Base-by-base conservation (phyloP, 2,113 vertebrate species). In the Vanacampus margaritifer region DNA sequence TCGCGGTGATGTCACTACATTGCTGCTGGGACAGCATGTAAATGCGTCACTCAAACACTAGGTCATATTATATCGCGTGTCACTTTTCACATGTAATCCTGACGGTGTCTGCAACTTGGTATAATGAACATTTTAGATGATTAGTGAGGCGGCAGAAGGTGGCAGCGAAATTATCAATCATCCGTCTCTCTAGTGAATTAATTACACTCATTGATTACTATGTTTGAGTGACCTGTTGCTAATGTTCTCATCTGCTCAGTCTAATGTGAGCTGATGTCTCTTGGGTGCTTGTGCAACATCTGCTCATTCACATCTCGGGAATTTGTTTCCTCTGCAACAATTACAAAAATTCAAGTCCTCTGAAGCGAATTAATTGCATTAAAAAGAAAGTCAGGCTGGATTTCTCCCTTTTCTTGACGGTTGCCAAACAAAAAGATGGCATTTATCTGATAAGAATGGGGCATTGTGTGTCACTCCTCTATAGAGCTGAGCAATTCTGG, bases 191-290 rank as follows among this genome's bases (percentile, higher is more conserved):
- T 48, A 23, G 45, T 26, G 65, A 76, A 80, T 74, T 75, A 71
- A 85, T 85, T 66, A 67, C 67, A 73, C 73, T 57, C 45, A 85
- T 69, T 46, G 53, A 79, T 80, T 63, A 50, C 58, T 67, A 50
- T 41, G 19, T 78, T 53, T 59, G 39, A 81, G 36, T 67, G 65
- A 71, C 71, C 71, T 72, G 70, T 76, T 74, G 71, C 74, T 74
- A 68, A 46, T 73, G 68, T 67, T 65, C 69, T 75, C 69, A 71
- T 81, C 68, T 78, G 76, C 58, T 57, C 68, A 67, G 62, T 71
- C 54, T 75, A 81, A 81, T 81, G 57, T 48, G 48, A 57, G 70
- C 17, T 60, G 69, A 76, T 64, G 62, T 64, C 75, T 23, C 71
- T 21, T 6, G 71, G 73, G 75, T 46, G 11, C 35, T 63, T 48